Evolutionary conservation across 2,113 vertebrate genomes (phyloP), one percentile per base, ranked within the genome.

Genomic region (Oxyruncus cristatus): DNA sequence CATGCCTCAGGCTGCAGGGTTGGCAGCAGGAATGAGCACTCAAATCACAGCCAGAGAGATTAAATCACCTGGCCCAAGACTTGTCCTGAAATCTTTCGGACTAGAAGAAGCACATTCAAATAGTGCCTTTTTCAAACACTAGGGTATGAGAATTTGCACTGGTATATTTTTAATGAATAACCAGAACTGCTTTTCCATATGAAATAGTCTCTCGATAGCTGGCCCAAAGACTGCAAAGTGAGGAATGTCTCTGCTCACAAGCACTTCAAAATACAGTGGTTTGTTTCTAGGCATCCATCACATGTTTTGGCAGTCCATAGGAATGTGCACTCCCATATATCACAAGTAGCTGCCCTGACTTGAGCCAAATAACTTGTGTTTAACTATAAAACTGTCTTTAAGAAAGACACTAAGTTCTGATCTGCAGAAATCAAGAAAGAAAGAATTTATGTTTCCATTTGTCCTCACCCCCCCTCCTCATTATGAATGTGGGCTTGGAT

Each of bases 201-300:
- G 52, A 87, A 88, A 77, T 41, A 32, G 44, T 74, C 78, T 93
- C 50, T 74, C 72, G 59, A 47, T 66, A 77, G 46, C 37, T 88
- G 79, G 68, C 90, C 67, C 47, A 52, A 80, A 71, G 55, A 73
- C 73, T 71, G 91, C 67, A 39, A 66, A 89, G 82, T 2, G 0
- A 94, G 93, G 91, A 96, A 92, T 92, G 93, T 89, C 75, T 95
- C 68, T 16, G 27, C 81, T 94, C 78, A 70, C 74, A 93, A 79
- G 93, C 78, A 83, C 85, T 96, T 89, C 61, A 82, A 20, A 94
- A 93, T 67, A 79, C 8, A 0, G 85, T 66, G 89, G 62, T 93
- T 96, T 96, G 74, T 96, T 95, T 89, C 93, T 96, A 92, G 92
- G 92, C 85, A 66, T 91, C 81, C 14, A 11, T 93, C 94, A 93